Evolutionary conservation across 2,888 invertebrate species (phyloP), one percentile per base, ranked within the genome.

Genomic region (Cryptus viduatorius): DNA sequence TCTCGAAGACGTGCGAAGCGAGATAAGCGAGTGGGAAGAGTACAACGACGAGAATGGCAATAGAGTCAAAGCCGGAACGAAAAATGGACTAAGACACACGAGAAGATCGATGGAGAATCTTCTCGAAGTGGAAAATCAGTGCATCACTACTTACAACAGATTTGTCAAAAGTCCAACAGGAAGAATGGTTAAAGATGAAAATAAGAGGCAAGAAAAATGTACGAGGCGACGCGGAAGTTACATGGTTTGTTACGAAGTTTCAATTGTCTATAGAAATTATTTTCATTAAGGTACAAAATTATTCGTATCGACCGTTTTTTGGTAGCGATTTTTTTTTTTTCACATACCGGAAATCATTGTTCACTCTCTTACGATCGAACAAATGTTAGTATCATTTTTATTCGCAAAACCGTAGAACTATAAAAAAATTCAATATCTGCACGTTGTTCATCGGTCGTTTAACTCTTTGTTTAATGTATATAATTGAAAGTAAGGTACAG

Each of bases 71-170:
- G 94, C 85, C 8, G 90, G 88, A 29, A 84, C 95, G 0, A 95
- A 95, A 87, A 94, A 94, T 88, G 94, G 94, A 89, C 94, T 94
- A 87, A 94, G 94, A 86, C 94, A 94, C 81, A 95, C 95, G n/a
- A 94, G 96, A 64, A 95, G 96, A 86, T 96, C 96, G 0, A 96
- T 96, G 96, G 96, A 97, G 92, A 96, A 96, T 93, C 94, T 96
- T 86, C 90, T 95, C 86, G 95, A 93, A 8, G 92, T 91, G 4
- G 92, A 92, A 10, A 86, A 86, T 80, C 82, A 76, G n/a, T 87
- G 88, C 16, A 37, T 83, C 12, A 83, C 75, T 19, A 90, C 89
- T n/a, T 91, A 91, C 77, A 91, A 91, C 7, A 89, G 89, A 44
- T 79, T 85, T n/a, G 89, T 87, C 0, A 92, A 90, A 42, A 84